Evolutionary conservation across 2,888 invertebrate genomes (phyloP).

Genomic region (Drosophila pseudotakahashii): DNA sequence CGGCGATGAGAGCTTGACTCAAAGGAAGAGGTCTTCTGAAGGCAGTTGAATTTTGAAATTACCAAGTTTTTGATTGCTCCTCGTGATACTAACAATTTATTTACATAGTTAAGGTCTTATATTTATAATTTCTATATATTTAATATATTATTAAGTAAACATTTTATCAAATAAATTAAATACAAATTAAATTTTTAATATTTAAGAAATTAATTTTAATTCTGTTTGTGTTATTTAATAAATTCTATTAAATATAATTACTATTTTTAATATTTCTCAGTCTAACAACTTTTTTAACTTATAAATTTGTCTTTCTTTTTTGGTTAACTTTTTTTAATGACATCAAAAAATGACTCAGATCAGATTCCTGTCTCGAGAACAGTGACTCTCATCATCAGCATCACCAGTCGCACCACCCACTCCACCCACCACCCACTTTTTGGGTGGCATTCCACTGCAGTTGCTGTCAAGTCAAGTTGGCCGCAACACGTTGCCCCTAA

Average conservation of each 20-base stretch:
- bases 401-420: constrained; percentile 21
- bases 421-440: background rate
- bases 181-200: too few relatives aligned
- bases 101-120: too few relatives aligned
- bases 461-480: constrained; percentile 73
- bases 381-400: constrained; percentile 15
- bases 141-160: background rate
- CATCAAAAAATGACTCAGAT: background rate
- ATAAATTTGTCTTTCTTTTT: background rate
- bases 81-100: too few relatives aligned
- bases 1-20: constrained; percentile 11
- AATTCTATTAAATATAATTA: too few relatives aligned
- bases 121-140: background rate
- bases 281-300: too few relatives aligned
- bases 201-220: too few relatives aligned
- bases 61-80: too few relatives aligned
- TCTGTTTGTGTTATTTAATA: too few relatives aligned
- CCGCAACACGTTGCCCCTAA: constrained; percentile 71
- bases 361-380: background rate
- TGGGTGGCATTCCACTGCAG: constrained; percentile 53
- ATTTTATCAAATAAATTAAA: too few relatives aligned
- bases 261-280: background rate
- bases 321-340: background rate
- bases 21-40: constrained; percentile 4
- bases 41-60: background rate